phyloP scores from a whole-genome alignment of 2,797 vertebrate genomes.

The Leuciscus waleckii region DNA sequence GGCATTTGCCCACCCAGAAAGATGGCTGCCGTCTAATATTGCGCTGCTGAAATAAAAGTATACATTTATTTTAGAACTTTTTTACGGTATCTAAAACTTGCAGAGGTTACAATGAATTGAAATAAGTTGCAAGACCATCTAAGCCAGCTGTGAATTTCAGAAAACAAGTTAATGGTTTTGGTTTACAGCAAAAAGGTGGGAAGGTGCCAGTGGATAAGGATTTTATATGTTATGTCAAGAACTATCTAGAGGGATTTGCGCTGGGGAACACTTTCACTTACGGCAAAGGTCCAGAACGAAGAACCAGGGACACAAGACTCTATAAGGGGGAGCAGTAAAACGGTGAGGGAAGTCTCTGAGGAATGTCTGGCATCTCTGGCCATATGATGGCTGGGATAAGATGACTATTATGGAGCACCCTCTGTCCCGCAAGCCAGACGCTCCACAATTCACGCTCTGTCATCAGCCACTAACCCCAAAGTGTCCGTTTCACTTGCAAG shows the following conservation, averaged over 20 bases:
- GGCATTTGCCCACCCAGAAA: slow-evolving; percentile 1
- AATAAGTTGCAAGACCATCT: neutral
- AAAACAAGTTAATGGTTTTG: neutral
- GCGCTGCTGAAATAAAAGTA: neutral
- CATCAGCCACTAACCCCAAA: slow-evolving; percentile 50
- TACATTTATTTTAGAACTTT: neutral
- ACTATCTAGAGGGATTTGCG: slow-evolving; percentile 34
- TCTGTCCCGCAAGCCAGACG: slow-evolving; percentile 1
- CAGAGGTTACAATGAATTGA: neutral
- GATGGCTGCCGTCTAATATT: neutral
- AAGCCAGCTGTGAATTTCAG: neutral
- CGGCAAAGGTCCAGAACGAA: neutral
- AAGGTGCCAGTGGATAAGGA: neutral
- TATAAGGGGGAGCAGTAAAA: slow-evolving; percentile 6
- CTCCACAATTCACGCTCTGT: slow-evolving; percentile 49
- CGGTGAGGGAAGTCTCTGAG: slow-evolving; percentile 25
- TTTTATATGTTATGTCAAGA: slow-evolving; percentile 44
- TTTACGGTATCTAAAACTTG: neutral
- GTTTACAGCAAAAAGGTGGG: slow-evolving; percentile 2
- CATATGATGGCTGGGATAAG: slow-evolving; percentile 47
- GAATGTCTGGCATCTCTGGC: slow-evolving; percentile 59
- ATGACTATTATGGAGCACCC: slow-evolving; percentile 53
- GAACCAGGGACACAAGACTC: slow-evolving; percentile 23
- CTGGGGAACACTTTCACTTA: slow-evolving; percentile 11
- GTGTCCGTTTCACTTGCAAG: slow-evolving; percentile 34